Evolutionary conservation across 2,113 vertebrate genomes (phyloP).

Genomic region (Nicator chloris): DNA sequence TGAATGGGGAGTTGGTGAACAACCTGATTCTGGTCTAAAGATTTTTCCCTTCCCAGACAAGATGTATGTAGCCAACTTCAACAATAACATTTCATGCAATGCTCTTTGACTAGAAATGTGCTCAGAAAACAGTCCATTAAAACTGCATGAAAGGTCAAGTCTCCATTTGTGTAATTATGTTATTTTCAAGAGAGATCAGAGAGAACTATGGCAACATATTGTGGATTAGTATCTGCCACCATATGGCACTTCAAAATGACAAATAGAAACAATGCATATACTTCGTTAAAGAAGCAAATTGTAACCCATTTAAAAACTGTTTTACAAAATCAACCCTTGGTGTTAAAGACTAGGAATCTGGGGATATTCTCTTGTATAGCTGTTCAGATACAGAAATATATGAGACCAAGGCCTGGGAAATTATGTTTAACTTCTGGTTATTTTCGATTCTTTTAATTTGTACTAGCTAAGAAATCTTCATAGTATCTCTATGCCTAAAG

Average conservation of each 20-base stretch:
- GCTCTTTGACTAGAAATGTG: background rate
- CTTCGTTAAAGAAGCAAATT: background rate
- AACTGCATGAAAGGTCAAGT: slow-evolving; percentile 51
- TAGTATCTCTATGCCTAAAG: background rate
- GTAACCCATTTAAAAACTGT: background rate
- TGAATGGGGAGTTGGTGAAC: background rate
- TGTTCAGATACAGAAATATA: background rate
- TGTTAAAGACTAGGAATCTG: background rate
- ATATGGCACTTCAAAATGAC: slow-evolving; percentile 54
- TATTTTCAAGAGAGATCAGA: slow-evolving; percentile 46
- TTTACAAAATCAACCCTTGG: background rate
- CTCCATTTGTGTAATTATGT: slow-evolving; percentile 47
- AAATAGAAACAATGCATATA: slow-evolving; percentile 4
- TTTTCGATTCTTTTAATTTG: background rate
- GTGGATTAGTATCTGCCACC: slow-evolving; percentile 46
- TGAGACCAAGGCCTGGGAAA: background rate
- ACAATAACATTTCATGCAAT: background rate
- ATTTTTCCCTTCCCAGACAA: background rate
- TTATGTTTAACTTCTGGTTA: background rate
- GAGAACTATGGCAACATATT: slow-evolving; percentile 17
- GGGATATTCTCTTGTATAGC: background rate
- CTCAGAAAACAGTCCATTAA: slow-evolving; percentile 31
- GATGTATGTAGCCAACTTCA: background rate
- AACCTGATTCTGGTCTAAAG: background rate
- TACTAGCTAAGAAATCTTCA: background rate